Conservation (phyloP, 2,888 invertebrate genomes). For the Leptinotarsa haldemani region DNA sequence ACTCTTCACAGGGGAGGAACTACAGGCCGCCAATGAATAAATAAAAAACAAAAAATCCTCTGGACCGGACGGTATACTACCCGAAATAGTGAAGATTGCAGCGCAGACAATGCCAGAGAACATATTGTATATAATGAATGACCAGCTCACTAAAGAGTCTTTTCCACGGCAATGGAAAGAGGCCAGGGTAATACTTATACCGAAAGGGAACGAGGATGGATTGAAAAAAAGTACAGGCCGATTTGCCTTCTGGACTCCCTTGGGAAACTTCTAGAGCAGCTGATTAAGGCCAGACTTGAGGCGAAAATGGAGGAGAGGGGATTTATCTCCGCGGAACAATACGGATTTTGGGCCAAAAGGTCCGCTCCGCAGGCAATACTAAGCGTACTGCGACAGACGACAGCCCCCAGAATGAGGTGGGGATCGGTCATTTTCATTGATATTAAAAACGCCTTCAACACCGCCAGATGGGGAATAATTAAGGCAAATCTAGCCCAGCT, state of each 20-base stretch:
- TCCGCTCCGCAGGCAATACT: neutral
- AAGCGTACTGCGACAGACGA: neutral
- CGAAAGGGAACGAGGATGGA: neutral
- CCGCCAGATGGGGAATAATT: neutral
- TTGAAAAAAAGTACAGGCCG: neutral
- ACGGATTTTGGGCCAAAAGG: neutral
- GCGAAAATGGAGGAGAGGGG: neutral
- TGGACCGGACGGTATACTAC: constrained; percentile 30
- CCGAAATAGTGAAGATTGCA: too few species aligned
- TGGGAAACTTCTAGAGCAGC: neutral
- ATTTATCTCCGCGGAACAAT: neutral
- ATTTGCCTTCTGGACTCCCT: neutral
- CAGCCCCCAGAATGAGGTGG: neutral
- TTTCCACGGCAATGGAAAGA: constrained; percentile 12
- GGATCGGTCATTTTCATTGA: constrained; percentile 8
- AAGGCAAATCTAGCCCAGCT: neutral
- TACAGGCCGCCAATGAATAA: neutral
- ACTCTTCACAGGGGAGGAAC: neutral
- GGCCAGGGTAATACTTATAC: constrained; percentile 20
- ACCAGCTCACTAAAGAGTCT: neutral
- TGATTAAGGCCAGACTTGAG: neutral
- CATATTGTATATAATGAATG: too few species aligned
- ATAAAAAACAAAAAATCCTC: constrained; percentile 27
- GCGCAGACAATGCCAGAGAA: too few species aligned
- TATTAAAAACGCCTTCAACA: neutral